Percentiles rank a stretch among this genome's conserved stretches.
Conservation (phyloP, 2,888 invertebrate species). For the Cyaniris semiargus region DNA sequence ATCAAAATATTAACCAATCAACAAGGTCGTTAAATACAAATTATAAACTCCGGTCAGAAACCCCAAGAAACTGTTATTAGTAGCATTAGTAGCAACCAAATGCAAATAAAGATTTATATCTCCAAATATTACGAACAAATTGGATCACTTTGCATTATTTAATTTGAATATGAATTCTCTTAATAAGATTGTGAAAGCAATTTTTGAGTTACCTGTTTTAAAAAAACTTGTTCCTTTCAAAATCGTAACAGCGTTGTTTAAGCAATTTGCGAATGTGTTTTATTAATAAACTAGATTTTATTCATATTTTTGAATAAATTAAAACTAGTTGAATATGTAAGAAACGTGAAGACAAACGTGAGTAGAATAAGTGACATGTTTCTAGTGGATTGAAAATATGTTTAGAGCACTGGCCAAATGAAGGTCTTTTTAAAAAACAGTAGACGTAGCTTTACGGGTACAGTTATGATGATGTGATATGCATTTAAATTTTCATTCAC, state of each 20-base stretch:
- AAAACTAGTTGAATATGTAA: not conserved
- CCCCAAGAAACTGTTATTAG: too few species aligned
- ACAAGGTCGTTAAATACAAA: too few species aligned
- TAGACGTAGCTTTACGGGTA: not conserved
- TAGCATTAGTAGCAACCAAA: too few species aligned
- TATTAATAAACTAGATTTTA: not conserved
- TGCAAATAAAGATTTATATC: too few species aligned
- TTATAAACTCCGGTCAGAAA: too few species aligned
- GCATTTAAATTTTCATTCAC: slow-evolving; percentile 8
- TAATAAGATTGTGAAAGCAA: not conserved
- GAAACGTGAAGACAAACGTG: not conserved
- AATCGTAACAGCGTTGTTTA: not conserved
- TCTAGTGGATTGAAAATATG: too few species aligned
- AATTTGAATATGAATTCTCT: not conserved
- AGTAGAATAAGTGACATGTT: not conserved
- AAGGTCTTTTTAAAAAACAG: slow-evolving; percentile 16
- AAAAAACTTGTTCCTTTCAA: slow-evolving; percentile 9
- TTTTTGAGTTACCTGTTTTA: not conserved
- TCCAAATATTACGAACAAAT: not conserved
- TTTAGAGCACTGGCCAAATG: not conserved
- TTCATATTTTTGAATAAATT: not conserved
- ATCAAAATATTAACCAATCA: too few species aligned
- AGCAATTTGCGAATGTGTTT: not conserved
- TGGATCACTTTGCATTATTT: slow-evolving; percentile 4
- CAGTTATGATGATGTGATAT: slow-evolving; percentile 5